These are phyloP conservation scores for Heliconius hortense DNA, from an alignment of 2,888 invertebrate genomes.

Conservation along the genomic window DNA sequence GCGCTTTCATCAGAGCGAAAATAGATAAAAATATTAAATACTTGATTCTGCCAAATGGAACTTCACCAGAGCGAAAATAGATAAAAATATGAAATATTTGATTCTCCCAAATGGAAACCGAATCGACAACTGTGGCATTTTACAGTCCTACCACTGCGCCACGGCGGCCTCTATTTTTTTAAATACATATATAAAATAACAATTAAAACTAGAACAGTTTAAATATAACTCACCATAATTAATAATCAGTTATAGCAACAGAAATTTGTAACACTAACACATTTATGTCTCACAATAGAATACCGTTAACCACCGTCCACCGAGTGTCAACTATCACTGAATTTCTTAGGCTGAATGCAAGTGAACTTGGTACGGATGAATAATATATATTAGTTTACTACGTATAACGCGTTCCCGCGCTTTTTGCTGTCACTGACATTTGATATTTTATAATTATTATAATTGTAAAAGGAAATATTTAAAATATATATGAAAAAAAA, in stretches of 20 bases:
- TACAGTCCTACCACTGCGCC: no score
- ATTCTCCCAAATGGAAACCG: no score
- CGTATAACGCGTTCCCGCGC: slow-evolving; percentile 5
- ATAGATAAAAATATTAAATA: no score
- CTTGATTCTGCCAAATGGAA: no score
- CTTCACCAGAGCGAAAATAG: no score
- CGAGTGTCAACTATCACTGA: slow-evolving; percentile 35
- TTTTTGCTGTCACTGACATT: slow-evolving; percentile 11
- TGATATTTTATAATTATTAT: not conserved
- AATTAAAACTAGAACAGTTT: not conserved
- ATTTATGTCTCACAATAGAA: slow-evolving; percentile 15
- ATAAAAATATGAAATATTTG: no score
- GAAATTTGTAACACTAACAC: slow-evolving; percentile 26
- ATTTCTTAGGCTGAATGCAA: slow-evolving; percentile 13
- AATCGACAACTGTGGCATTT: no score
- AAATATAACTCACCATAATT: slow-evolving; percentile 4
- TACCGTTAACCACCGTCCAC: slow-evolving; percentile 32
- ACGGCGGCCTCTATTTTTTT: not conserved
- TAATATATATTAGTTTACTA: not conserved
- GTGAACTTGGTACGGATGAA: slow-evolving; percentile 12
- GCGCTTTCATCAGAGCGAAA: no score
- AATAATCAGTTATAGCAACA: slow-evolving; percentile 4
- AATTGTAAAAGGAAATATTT: not conserved
- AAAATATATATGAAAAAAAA: not conserved
- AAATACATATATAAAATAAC: not conserved